phyloP scores from a whole-genome alignment of 2,888 invertebrate genomes.

The Trimorus sp. region DNA sequence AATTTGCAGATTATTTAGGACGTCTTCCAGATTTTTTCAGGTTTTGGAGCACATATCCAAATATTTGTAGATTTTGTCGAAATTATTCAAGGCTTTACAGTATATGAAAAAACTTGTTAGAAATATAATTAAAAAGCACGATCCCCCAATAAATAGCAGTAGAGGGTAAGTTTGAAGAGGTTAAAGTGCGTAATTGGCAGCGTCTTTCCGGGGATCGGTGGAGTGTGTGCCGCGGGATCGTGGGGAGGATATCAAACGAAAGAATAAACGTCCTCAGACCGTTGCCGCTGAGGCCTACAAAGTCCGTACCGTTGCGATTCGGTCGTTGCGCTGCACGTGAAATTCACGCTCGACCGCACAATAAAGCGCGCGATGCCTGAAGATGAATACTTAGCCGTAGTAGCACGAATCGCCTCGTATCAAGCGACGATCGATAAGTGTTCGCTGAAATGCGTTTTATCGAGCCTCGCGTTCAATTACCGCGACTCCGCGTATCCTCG shows the following conservation, averaged over 20 bases:
- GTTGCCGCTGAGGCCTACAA: slow-evolving; percentile 27
- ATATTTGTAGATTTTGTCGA: no score
- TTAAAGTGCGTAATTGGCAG: slow-evolving; percentile 25
- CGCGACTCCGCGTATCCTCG: slow-evolving; percentile 21
- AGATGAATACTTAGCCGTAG: slow-evolving; percentile 31
- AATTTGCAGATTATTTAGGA: no score
- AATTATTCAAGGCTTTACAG: no score
- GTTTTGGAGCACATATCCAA: no score
- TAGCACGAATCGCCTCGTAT: slow-evolving; percentile 49
- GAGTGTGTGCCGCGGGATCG: slow-evolving; percentile 19
- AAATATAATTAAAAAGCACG: no score
- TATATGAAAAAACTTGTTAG: no score
- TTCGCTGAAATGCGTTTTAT: slow-evolving; percentile 37
- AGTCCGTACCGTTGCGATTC: slow-evolving; percentile 51
- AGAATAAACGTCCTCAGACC: slow-evolving; percentile 45
- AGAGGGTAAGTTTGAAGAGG: slow-evolving; percentile 21
- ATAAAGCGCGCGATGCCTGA: slow-evolving; percentile 44
- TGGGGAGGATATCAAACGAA: slow-evolving; percentile 39
- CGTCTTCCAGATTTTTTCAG: no score
- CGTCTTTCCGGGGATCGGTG: slow-evolving; percentile 29
- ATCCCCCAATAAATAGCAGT: slow-evolving; percentile 11
- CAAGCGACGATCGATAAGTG: slow-evolving; percentile 47
- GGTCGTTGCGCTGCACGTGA: slow-evolving; percentile 47
- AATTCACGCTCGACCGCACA: slow-evolving; percentile 57
- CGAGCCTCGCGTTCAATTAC: slow-evolving; percentile 28